Percentiles rank a stretch among this genome's conserved stretches.
Conservation (phyloP, 2,113 vertebrate genomes). For the Notarius lentiginosus region DNA sequence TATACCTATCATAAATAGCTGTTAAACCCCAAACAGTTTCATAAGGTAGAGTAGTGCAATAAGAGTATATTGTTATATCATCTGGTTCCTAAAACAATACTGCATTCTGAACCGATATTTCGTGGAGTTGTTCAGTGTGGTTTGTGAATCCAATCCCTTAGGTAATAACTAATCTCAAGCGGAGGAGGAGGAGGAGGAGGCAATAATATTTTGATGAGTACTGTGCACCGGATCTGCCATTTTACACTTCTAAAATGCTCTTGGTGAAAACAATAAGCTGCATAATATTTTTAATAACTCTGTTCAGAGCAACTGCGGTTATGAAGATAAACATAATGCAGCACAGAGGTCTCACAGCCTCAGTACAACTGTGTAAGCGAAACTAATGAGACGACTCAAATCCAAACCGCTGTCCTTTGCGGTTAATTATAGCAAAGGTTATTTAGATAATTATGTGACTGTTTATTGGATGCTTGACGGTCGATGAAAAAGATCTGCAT, state of each 20-base stretch:
- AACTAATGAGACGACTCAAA: conserved; percentile 20
- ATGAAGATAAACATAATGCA: background rate
- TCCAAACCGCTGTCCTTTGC: conserved; percentile 37
- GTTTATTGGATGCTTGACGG: conserved; percentile 55
- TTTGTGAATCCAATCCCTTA: conserved; percentile 15
- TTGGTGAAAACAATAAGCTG: background rate
- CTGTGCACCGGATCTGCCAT: conserved; percentile 18
- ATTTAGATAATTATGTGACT: conserved; percentile 56
- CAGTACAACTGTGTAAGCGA: background rate
- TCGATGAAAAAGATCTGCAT: conserved; percentile 48
- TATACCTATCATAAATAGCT: background rate
- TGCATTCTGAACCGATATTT: background rate
- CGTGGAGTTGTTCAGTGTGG: background rate
- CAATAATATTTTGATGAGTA: conserved; percentile 29
- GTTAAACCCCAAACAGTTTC: background rate
- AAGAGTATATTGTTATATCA: background rate
- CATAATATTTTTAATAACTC: conserved; percentile 21
- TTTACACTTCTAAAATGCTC: conserved; percentile 8
- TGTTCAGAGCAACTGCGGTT: background rate
- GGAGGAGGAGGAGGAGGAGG: background rate
- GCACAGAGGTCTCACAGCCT: background rate
- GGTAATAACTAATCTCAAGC: conserved; percentile 7
- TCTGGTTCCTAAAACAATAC: background rate
- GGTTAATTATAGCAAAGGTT: conserved; percentile 57
- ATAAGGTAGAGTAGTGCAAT: background rate